Conservation (phyloP, 2,113 vertebrate genomes). For the Catharus minimus region DNA sequence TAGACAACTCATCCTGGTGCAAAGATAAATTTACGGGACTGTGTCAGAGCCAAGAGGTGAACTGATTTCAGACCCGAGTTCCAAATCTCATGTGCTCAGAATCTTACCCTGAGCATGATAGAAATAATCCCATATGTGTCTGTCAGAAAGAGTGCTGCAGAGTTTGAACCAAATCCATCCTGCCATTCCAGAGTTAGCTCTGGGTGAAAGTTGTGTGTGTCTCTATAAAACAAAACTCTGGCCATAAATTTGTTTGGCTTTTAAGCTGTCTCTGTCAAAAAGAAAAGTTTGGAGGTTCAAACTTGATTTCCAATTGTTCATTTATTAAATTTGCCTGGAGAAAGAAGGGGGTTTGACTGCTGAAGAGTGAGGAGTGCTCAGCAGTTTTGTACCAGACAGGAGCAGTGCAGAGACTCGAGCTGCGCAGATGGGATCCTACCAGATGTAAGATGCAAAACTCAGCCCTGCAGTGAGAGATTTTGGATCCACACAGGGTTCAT, state of each 20-base stretch:
- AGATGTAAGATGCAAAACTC: background rate
- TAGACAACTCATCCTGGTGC: too few relatives aligned
- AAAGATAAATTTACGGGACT: background rate
- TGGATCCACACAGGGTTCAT: background rate
- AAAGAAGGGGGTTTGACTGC: background rate
- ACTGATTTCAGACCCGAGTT: background rate
- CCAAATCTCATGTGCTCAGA: background rate
- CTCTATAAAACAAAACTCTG: background rate
- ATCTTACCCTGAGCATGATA: background rate
- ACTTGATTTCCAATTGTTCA: background rate
- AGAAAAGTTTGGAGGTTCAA: background rate
- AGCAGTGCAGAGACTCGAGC: background rate
- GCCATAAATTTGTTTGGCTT: background rate
- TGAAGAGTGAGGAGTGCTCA: background rate
- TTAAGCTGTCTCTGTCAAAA: background rate
- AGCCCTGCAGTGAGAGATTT: background rate
- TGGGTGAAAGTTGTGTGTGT: background rate
- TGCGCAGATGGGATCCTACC: background rate
- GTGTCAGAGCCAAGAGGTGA: background rate
- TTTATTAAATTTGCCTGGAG: background rate
- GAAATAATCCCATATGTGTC: slow-evolving; percentile 6
- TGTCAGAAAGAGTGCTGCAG: background rate
- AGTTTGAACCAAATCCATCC: slow-evolving; percentile 30
- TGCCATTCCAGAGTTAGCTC: slow-evolving; percentile 10
- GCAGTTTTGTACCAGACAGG: background rate